Evolutionary conservation across 2,888 invertebrate genomes (phyloP), one percentile per base, ranked within the genome.

Genomic region (Mesorhabditis spiculigera): DNA sequence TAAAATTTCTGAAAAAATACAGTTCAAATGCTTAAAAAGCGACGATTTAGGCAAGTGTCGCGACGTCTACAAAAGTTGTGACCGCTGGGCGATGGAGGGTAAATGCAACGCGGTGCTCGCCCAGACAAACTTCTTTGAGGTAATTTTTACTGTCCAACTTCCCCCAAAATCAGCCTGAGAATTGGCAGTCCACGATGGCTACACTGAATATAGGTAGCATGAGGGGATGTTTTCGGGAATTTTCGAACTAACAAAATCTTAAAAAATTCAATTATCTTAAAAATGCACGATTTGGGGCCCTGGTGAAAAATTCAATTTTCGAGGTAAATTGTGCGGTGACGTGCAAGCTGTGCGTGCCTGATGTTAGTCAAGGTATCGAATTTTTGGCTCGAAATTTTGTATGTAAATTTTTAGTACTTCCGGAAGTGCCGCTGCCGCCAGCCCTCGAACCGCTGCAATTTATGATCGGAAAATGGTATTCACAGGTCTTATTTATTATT

Each of bases 391-490:
- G 42, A 8, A 4, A 42, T 66, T 43, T 41, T 3, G 45, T 64
- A 4, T 16, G 13, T 64, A 61, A 10, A 13, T 63, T 73, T 72
- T 66, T 65, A 71, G 67, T 71, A 75, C 73, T 80, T 45, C 82
- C 82, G 8, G 78, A 78, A 16, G 82, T 84, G 45, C 85, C 86
- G 6, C 75, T 86, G 16, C 83, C 86, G 5, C 86, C 86, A 41
- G 82, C 84, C 10, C 73, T 86, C 16, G 86, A 86, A 69, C 86
- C 86, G n/a, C 77, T 86, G 67, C 85, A 84, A 65, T 84, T 83
- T 63, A 80, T 86, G 77, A 68, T 86, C 45, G 86, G 86, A 64
- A 80, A 79, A 71, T 86, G 86, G 86, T 77, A 82, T 70, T 82
- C 84, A 0, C 80, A 80, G 69, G 76, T 73, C 42, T 41, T 10